Percentiles rank a stretch among this genome's conserved stretches.
Conservation (phyloP, 2,888 invertebrate species). For the Sesamia inferens region DNA sequence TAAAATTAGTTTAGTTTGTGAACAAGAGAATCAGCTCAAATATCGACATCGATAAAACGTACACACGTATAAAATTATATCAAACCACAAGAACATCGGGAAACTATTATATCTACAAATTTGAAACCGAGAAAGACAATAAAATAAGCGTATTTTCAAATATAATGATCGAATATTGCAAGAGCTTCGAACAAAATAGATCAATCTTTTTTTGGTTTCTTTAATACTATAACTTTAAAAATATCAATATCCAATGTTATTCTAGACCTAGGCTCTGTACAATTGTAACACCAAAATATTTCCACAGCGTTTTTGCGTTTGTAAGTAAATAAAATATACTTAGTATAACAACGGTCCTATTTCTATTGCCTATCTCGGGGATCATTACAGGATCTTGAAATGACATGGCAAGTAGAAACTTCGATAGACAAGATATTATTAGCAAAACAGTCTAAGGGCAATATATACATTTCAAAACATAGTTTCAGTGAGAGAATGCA, state of each 20-base stretch:
- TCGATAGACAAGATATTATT: slow-evolving; percentile 18
- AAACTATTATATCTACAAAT: slow-evolving; percentile 13
- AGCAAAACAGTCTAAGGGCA: slow-evolving; percentile 24
- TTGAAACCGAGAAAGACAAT: slow-evolving; percentile 37
- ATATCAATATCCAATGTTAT: slow-evolving; percentile 51
- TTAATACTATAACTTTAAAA: slow-evolving; percentile 56
- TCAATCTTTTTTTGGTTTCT: slow-evolving; percentile 47
- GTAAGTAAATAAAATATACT: slow-evolving; percentile 33
- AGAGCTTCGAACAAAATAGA: slow-evolving; percentile 34
- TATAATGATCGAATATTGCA: slow-evolving; percentile 8
- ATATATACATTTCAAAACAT: slow-evolving; percentile 47
- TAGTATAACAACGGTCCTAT: slow-evolving; percentile 17
- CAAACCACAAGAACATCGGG: background rate
- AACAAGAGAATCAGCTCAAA: too few species aligned
- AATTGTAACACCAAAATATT: slow-evolving; percentile 36
- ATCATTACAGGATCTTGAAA: background rate
- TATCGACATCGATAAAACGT: slow-evolving; percentile 10
- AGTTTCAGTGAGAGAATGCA: slow-evolving; percentile 22
- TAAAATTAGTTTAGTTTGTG: too few species aligned
- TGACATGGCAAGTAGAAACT: slow-evolving; percentile 38
- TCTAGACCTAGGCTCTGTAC: slow-evolving; percentile 49
- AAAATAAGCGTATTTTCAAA: slow-evolving; percentile 30
- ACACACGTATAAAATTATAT: slow-evolving; percentile 6
- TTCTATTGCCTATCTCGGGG: slow-evolving; percentile 46
- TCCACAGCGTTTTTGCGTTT: slow-evolving; percentile 18